These are phyloP conservation scores for Nezara viridula DNA, from an alignment of 2,888 invertebrate species.

Conservation along the genomic window DNA sequence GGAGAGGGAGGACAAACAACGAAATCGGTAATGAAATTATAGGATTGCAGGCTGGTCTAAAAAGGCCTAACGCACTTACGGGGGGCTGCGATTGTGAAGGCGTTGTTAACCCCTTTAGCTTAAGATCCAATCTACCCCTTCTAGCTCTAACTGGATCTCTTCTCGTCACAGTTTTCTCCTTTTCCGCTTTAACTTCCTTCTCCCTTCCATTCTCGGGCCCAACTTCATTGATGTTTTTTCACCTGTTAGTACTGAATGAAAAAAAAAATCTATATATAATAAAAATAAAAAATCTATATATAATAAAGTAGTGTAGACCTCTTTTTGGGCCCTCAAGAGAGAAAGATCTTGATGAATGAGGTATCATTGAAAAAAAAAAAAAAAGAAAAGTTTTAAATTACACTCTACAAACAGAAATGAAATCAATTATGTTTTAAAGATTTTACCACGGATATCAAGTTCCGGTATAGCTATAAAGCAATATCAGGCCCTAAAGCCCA, in stretches of 20 bases:
- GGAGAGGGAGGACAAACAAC: neutral
- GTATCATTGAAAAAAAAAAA: too few relatives aligned
- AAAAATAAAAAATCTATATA: too few relatives aligned
- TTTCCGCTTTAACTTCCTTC: neutral
- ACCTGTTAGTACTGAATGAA: neutral
- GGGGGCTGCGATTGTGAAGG: constrained; percentile 47
- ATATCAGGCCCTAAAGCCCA: too few relatives aligned
- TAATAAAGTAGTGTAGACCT: too few relatives aligned
- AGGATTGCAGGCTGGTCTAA: neutral
- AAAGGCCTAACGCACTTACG: constrained; percentile 8
- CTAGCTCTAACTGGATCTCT: constrained; percentile 18
- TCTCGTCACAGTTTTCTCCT: neutral
- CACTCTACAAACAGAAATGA: too few relatives aligned
- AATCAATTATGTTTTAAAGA: too few relatives aligned
- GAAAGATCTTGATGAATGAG: too few relatives aligned
- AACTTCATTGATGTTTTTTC: neutral
- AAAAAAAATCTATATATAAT: too few relatives aligned
- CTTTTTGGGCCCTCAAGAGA: too few relatives aligned
- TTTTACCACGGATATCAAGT: too few relatives aligned
- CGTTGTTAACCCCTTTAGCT: constrained; percentile 47
- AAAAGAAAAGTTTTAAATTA: too few relatives aligned
- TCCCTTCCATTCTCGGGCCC: neutral
- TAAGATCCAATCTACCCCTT: constrained; percentile 43
- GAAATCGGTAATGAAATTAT: constrained; percentile 2
- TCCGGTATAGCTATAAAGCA: too few relatives aligned